Conservation (phyloP, 2,113 vertebrate genomes). For the Oryzias woworae region DNA sequence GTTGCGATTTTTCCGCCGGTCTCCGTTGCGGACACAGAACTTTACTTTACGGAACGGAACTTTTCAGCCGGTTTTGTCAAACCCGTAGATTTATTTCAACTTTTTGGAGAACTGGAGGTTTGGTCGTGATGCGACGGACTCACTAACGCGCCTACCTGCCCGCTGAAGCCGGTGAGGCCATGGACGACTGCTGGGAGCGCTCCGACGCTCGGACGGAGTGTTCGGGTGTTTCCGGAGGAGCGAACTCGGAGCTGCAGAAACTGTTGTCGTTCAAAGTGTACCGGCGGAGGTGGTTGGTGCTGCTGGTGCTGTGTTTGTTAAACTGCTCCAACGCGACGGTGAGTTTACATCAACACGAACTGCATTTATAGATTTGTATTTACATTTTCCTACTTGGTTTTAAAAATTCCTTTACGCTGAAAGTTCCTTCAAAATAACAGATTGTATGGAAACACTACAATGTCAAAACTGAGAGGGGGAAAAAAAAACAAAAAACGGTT, state of each 20-base stretch:
- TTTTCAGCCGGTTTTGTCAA: background rate
- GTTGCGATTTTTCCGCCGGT: background rate
- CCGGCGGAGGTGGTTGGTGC: constrained; percentile 83
- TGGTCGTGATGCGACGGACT: too few species aligned
- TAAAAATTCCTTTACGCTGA: too few species aligned
- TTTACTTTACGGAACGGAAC: background rate
- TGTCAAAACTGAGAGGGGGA: too few species aligned
- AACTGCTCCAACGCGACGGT: constrained; percentile 90
- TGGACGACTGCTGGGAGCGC: constrained; percentile 26
- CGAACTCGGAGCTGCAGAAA: background rate
- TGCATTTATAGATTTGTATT: too few species aligned
- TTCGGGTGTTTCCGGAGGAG: background rate
- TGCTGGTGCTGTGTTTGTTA: constrained; percentile 80
- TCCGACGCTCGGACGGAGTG: background rate
- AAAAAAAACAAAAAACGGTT: too few species aligned
- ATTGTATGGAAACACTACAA: too few species aligned
- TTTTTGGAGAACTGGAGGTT: background rate
- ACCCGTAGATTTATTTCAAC: background rate
- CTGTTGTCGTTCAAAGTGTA: constrained; percentile 69
- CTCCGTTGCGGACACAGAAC: too few species aligned
- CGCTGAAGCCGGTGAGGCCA: background rate
- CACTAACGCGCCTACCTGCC: background rate
- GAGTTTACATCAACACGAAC: constrained; percentile 20
- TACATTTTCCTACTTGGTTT: too few species aligned
- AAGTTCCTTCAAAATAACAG: too few species aligned